These are phyloP conservation scores for Nothobranchius kuhntae DNA, from an alignment of 2,113 vertebrate species.

Conservation along the genomic window DNA sequence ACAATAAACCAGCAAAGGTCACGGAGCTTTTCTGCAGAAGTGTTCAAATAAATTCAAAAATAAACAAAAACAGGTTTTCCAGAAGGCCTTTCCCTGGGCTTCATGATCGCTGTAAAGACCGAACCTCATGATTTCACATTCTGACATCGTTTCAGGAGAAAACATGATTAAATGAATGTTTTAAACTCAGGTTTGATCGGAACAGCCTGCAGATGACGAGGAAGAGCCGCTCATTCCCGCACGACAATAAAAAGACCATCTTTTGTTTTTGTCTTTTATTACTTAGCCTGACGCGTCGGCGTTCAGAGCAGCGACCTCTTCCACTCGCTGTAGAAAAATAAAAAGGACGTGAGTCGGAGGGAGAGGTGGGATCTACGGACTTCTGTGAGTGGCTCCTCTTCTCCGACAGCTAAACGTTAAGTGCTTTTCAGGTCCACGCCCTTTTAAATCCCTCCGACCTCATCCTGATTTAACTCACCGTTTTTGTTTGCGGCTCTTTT, in stretches of 20 bases:
- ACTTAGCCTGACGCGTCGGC: background rate
- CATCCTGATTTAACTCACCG: too few relatives aligned
- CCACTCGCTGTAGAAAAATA: background rate
- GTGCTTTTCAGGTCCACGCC: too few relatives aligned
- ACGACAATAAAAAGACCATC: background rate
- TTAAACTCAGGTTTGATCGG: too few relatives aligned
- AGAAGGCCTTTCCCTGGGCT: background rate
- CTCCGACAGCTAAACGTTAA: background rate
- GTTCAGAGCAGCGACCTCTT: background rate
- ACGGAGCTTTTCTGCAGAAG: background rate
- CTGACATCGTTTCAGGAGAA: background rate
- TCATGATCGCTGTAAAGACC: background rate
- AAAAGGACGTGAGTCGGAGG: background rate
- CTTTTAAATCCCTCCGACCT: too few relatives aligned
- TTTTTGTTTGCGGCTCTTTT: too few relatives aligned
- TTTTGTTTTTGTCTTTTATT: slow-evolving; percentile 2
- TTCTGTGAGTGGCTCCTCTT: too few relatives aligned
- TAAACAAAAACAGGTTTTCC: background rate
- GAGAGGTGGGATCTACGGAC: too few relatives aligned
- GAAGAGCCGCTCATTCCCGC: background rate
- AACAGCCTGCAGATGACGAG: too few relatives aligned
- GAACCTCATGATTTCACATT: background rate
- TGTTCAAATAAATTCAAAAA: background rate
- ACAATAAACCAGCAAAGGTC: background rate
- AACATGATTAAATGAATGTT: too few relatives aligned